Conservation (phyloP, 2,113 vertebrate species). For the Podarcis raffonei region DNA sequence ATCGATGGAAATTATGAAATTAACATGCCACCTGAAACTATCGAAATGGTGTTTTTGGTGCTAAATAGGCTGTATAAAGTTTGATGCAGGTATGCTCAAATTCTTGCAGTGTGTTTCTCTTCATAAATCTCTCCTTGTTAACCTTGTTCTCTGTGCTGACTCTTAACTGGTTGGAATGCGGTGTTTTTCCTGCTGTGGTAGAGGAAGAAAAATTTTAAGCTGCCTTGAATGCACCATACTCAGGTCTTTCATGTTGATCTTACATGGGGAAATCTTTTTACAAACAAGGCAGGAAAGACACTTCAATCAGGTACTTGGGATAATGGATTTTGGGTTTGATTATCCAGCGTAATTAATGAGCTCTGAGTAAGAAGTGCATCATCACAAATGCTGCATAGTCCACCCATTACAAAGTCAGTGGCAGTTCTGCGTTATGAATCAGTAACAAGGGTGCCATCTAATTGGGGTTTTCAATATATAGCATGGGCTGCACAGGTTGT, state of each 20-base stretch:
- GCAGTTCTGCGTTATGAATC: not conserved
- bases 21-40: conserved; percentile 51
- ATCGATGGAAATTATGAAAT: conserved; percentile 46
- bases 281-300: conserved; percentile 11
- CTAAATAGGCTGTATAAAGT: conserved; percentile 15
- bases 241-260: not conserved
- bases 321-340: conserved; percentile 21
- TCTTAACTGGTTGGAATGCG: conserved; percentile 9
- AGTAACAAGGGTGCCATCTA: rapidly evolving
- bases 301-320: conserved; percentile 19
- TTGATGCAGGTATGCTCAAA: conserved; percentile 49
- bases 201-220: not conserved
- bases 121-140: conserved; percentile 37
- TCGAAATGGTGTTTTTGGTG: not conserved
- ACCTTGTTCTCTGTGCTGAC: not conserved
- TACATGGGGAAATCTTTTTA: conserved; percentile 14
- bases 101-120: not conserved
- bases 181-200: not conserved
- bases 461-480: not conserved
- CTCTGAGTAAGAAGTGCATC: conserved; percentile 16
- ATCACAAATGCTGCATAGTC: not conserved
- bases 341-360: conserved; percentile 9
- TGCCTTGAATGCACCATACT: not conserved
- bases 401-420: not conserved
- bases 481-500: not conserved